phyloP scores from a whole-genome alignment of 92 coral and sea anemone genomes.

The Siderastrea radians region DNA sequence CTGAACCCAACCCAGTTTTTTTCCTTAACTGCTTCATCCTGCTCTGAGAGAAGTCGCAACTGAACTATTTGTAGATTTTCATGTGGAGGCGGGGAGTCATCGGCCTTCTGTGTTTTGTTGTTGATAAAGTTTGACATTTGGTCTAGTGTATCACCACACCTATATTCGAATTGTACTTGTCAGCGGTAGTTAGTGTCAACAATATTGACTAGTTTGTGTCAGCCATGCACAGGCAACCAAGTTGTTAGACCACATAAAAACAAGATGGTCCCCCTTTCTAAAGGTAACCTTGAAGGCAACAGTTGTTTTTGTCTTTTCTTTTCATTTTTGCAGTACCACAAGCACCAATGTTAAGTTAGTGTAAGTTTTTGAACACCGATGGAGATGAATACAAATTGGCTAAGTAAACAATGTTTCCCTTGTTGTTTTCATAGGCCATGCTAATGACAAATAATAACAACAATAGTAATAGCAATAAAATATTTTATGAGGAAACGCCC shows the following conservation, averaged over 20 bases:
- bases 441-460: too few relatives aligned
- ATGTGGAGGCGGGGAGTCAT: too few relatives aligned
- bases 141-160: too few relatives aligned
- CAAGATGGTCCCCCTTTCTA: constrained; percentile 61
- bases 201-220: constrained; percentile 59
- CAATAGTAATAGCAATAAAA: too few relatives aligned
- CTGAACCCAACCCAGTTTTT: too few relatives aligned
- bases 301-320: constrained; percentile 53
- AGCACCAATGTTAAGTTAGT: constrained; percentile 50
- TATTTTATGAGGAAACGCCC: too few relatives aligned
- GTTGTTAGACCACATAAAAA: constrained; percentile 56
- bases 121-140: too few relatives aligned
- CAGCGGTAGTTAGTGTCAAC: constrained; percentile 30
- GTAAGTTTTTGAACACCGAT: constrained; percentile 29
- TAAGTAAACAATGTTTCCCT: constrained; percentile 49
- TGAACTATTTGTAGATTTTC: too few relatives aligned
- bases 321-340: constrained; percentile 73
- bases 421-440: constrained; percentile 44
- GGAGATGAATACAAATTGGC: constrained; percentile 55
- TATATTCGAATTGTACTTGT: too few relatives aligned
- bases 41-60: too few relatives aligned
- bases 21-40: too few relatives aligned
- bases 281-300: constrained; percentile 27
- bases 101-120: too few relatives aligned
- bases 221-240: constrained; percentile 70